These are phyloP conservation scores for Fulica atra DNA, from an alignment of 2,113 vertebrate species.

Conservation along the genomic window DNA sequence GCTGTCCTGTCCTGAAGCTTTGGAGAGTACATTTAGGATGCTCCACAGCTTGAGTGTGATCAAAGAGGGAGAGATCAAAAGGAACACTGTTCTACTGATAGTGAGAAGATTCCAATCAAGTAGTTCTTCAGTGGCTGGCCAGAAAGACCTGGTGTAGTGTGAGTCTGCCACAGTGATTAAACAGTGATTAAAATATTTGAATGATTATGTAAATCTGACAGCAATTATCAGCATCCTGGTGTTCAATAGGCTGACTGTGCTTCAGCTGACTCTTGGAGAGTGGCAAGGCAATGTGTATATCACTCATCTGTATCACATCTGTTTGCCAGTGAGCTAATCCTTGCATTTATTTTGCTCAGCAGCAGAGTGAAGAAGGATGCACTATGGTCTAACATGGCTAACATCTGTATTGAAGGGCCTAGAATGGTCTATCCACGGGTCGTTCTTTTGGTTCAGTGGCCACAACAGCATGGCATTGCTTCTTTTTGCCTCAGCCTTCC, in stretches of 20 bases:
- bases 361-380: neutral
- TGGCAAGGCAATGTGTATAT: fast-evolving
- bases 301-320: neutral
- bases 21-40: neutral
- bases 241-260: neutral
- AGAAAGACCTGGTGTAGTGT: neutral
- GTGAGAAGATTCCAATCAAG: neutral
- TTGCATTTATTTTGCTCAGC: neutral
- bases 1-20: neutral
- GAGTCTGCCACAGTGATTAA: neutral
- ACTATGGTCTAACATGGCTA: neutral
- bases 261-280: neutral
- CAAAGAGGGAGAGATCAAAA: neutral
- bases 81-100: neutral
- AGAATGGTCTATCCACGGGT: neutral
- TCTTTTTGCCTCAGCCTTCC: neutral
- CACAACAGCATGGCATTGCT: neutral
- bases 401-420: neutral
- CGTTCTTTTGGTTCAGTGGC: neutral
- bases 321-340: fast-evolving
- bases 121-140: neutral
- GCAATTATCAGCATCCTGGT: neutral
- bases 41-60: fast-evolving
- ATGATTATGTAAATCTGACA: neutral
- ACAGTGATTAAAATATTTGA: neutral